phyloP scores from a whole-genome alignment of 2,888 invertebrate genomes.

The Troglohyphantes excavatus region DNA sequence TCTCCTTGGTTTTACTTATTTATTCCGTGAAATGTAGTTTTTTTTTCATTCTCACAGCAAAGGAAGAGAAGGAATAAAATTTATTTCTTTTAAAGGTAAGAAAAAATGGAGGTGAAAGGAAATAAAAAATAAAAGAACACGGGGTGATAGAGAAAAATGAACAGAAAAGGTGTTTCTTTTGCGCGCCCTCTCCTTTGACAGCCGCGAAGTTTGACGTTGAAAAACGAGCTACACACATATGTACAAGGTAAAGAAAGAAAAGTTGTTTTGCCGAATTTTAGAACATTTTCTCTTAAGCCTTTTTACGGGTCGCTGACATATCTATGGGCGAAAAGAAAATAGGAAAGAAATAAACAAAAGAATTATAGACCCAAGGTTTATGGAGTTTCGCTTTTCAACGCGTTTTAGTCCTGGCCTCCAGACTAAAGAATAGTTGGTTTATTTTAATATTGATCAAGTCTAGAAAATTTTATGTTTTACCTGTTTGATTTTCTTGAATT shows the following conservation, averaged over 20 bases:
- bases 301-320: constrained; percentile 44
- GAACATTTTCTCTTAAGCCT: constrained; percentile 46
- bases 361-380: constrained; percentile 1
- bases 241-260: not conserved
- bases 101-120: constrained; percentile 3
- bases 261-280: constrained; percentile 54
- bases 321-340: constrained; percentile 23
- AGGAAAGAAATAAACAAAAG: constrained; percentile 44
- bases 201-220: constrained; percentile 64
- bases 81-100: constrained; percentile 49
- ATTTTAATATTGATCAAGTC: not conserved
- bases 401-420: not conserved
- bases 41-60: not conserved
- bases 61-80: constrained; percentile 23
- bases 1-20: constrained; percentile 72
- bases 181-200: constrained; percentile 39
- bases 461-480: too few species aligned
- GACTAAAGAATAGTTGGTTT: not conserved
- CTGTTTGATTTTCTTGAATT: too few species aligned
- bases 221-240: constrained; percentile 56
- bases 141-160: constrained; percentile 29
- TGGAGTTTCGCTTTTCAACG: not conserved
- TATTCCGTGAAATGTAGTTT: constrained; percentile 67
- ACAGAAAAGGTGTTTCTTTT: constrained; percentile 54
- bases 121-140: not conserved